Evolutionary conservation across 2,888 invertebrate genomes (phyloP), one percentile per base, ranked within the genome.

Genomic region (Rhamnusium bicolor): DNA sequence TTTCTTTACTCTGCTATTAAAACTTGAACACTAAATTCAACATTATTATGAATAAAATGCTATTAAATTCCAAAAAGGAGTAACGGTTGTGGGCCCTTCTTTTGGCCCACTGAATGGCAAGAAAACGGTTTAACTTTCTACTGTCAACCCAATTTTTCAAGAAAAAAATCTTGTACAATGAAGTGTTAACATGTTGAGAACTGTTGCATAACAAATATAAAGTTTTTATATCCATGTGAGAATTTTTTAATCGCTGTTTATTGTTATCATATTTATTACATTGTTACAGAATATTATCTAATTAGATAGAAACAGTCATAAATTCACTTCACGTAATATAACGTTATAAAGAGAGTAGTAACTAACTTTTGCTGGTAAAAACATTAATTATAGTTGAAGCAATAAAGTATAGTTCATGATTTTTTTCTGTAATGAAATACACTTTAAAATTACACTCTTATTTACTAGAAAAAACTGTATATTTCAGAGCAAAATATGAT

Each of bases 221-320:
- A 40, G 40, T 40, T 40, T 40, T n/a, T 40, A 40, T n/a, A 40
- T 32, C 40, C 40, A 40, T 40, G 12, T 12, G 40, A 1, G n/a
- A n/a, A 40, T 40, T 40, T 40, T 24, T 40, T 40, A 40, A 40
- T 40, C 40, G 40, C n/a, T n/a, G n/a, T 40, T n/a, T 40, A n/a
- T 40, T 40, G 40, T 40, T 40, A 40, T 40, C 40, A 14, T 40
- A n/a, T 40, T 40, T 40, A 14, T 40, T 40, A 40, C n/a, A 14
- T 40, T 40, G 40, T 40, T 40, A 40, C 40, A 1, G n/a, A 10
- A 40, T 40, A 1, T 58, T 58, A 58, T 32, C 32, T 58, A 58
- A 58, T 58, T 58, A 58, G 29, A n/a, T 58, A 58, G 16, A 58
- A 10, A 58, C 27, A 14, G 14, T 29, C 29, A 16, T 32, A 58